Conservation (phyloP, 2,888 invertebrate species). For the Gnatocerus cornutus region DNA sequence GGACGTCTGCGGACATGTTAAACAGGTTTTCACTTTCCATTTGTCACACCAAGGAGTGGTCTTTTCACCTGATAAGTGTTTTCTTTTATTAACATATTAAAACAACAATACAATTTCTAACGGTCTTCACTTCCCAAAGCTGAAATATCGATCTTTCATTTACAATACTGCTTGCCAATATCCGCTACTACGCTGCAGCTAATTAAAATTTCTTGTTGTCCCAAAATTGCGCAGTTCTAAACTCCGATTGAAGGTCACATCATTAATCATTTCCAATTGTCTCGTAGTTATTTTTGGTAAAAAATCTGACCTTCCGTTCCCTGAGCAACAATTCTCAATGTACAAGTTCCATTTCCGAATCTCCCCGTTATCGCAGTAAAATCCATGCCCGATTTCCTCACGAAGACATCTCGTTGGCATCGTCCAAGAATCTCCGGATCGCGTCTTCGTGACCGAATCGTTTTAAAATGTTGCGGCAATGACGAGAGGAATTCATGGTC, state of each 20-base stretch:
- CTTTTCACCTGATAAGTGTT: background rate
- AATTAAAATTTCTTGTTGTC: no score
- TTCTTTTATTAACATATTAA: conserved; percentile 1
- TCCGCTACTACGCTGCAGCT: background rate
- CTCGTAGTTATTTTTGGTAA: no score
- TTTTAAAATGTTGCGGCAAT: conserved; percentile 34
- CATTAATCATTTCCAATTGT: no score
- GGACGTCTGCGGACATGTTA: no score
- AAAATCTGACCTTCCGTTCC: no score
- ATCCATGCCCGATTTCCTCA: conserved; percentile 28
- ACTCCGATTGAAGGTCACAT: no score
- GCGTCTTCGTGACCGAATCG: conserved; percentile 41
- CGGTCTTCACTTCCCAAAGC: background rate
- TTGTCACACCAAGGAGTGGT: background rate
- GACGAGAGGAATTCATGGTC: conserved; percentile 54
- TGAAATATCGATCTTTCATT: background rate
- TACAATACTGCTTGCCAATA: background rate
- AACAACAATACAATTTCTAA: background rate
- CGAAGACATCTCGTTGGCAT: conserved; percentile 32
- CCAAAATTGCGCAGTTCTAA: no score
- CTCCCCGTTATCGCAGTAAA: background rate
- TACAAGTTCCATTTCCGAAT: no score
- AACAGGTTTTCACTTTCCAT: background rate
- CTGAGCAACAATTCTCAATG: no score
- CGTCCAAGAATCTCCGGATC: conserved; percentile 34